These are phyloP conservation scores for Pteruthius melanotis DNA, from an alignment of 2,113 vertebrate species.

Conservation along the genomic window DNA sequence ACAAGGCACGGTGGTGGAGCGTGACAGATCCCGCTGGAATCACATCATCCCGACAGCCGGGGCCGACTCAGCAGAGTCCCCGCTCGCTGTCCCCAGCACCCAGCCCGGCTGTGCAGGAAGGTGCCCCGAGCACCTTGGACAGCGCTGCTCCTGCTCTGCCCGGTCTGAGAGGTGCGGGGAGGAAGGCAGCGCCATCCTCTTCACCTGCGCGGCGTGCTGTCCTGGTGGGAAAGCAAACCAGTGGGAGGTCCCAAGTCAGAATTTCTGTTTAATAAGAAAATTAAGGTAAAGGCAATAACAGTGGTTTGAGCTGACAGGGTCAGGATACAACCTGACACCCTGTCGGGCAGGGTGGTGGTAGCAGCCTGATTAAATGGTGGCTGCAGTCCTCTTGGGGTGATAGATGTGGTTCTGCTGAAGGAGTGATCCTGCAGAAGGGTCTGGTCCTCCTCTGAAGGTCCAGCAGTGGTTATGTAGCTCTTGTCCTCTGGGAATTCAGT, in stretches of 20 bases:
- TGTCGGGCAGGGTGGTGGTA: not conserved
- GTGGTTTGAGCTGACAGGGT: not conserved
- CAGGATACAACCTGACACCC: not conserved
- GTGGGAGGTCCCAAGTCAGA: not conserved
- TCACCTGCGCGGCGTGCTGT: not conserved
- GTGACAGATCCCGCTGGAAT: not conserved
- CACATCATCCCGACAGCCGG: not conserved
- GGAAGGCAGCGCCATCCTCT: not conserved
- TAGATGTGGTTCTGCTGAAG: too few species aligned
- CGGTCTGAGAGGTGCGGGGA: not conserved
- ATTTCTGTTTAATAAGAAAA: not conserved
- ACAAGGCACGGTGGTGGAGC: not conserved
- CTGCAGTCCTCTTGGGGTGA: not conserved
- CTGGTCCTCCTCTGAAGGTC: not conserved
- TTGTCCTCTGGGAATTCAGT: not conserved
- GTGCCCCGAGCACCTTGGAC: not conserved
- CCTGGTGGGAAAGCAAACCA: not conserved
- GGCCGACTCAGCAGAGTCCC: not conserved
- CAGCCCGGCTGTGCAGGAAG: not conserved
- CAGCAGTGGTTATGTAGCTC: not conserved
- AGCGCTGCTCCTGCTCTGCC: not conserved
- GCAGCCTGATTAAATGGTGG: too few species aligned
- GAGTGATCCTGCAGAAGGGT: not conserved
- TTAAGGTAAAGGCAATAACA: not conserved
- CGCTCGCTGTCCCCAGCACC: not conserved